Conservation (phyloP, 1,140 invertebrate genomes). For the Octopus sinensis region DNA sequence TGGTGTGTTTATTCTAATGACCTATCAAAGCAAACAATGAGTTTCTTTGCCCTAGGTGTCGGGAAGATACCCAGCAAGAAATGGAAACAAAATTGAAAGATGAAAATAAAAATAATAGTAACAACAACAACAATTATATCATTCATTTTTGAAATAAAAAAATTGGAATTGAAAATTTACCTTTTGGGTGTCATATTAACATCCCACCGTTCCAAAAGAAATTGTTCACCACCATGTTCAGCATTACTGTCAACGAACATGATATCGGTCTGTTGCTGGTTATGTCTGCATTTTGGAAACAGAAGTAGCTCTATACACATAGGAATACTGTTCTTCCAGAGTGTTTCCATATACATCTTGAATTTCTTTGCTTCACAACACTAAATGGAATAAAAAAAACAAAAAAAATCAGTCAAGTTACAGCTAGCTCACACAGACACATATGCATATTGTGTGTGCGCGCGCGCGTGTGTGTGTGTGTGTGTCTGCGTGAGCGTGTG, state of each 20-base stretch:
- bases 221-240: slow-evolving; percentile 54
- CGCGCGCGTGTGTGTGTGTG: no score
- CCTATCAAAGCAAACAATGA: no score
- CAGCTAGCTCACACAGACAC: no score
- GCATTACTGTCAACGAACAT: slow-evolving; percentile 7
- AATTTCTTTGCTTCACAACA: slow-evolving; percentile 62
- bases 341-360: slow-evolving; percentile 59
- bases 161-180: slow-evolving; percentile 49
- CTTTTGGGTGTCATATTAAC: slow-evolving; percentile 66
- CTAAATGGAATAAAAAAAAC: slow-evolving; percentile 42
- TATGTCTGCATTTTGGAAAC: slow-evolving; percentile 67
- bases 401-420: slow-evolving; percentile 15
- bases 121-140: no score
- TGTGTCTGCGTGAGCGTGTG: no score
- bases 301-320: slow-evolving; percentile 74
- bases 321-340: slow-evolving; percentile 65
- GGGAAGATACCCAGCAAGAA: no score
- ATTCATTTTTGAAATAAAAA: no score
- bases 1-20: no score
- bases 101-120: no score
- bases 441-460: no score
- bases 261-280: slow-evolving; percentile 23
- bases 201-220: slow-evolving; percentile 73
- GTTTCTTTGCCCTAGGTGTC: no score
- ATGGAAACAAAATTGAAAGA: no score